These are phyloP conservation scores for Hyperopisus bebe DNA, from an alignment of 2,113 vertebrate genomes.

Conservation along the genomic window DNA sequence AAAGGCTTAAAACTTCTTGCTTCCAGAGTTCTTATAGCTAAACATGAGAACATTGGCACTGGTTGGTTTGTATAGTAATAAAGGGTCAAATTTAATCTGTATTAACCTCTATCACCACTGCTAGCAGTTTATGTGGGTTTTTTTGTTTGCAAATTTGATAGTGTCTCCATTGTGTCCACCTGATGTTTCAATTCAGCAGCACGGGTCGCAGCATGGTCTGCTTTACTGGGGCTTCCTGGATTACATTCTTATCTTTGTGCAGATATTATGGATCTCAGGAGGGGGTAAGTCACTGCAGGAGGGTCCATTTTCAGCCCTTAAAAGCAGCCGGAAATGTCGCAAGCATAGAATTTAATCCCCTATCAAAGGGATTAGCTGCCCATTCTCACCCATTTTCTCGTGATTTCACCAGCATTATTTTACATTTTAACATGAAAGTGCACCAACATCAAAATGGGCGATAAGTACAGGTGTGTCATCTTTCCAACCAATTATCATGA, in stretches of 20 bases:
- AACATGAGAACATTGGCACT: not conserved
- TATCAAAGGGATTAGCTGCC: not conserved
- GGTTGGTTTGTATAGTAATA: not conserved
- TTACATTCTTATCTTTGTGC: not conserved
- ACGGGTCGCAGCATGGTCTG: not conserved
- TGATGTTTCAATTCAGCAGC: not conserved
- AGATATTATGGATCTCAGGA: not conserved
- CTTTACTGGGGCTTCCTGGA: not conserved
- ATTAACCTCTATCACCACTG: not conserved
- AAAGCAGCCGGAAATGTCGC: not conserved
- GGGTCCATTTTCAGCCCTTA: not conserved
- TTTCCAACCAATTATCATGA: not conserved
- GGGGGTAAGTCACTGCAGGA: not conserved
- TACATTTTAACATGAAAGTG: not conserved
- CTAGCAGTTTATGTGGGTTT: not conserved
- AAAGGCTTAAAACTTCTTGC: not conserved
- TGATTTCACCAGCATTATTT: not conserved
- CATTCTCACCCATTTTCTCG: conserved; percentile 1
- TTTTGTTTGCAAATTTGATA: not conserved
- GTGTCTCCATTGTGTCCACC: not conserved
- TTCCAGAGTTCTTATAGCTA: not conserved
- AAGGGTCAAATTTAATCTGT: not conserved
- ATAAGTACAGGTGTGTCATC: not conserved
- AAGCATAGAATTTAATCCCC: not conserved
- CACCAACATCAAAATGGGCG: not conserved